phyloP scores from a whole-genome alignment of 2,113 vertebrate species.

The Bungarus multicinctus region DNA sequence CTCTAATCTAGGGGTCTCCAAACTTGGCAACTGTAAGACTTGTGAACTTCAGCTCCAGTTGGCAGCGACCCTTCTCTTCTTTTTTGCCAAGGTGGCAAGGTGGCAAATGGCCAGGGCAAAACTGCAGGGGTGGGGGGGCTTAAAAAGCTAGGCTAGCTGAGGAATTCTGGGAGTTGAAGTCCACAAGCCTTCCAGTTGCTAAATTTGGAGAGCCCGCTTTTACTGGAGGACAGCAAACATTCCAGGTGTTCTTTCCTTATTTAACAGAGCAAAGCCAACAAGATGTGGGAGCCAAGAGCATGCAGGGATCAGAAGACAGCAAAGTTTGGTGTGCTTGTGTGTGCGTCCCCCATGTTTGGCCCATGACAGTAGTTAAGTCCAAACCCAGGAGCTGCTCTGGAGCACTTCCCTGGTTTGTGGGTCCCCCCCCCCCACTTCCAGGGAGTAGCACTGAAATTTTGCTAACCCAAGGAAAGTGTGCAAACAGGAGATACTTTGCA shows the following conservation, averaged over 20 bases:
- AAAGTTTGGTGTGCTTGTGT: rapidly evolving
- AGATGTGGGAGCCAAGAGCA: not conserved
- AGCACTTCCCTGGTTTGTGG: not conserved
- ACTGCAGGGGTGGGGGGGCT: not conserved
- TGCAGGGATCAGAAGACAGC: not conserved
- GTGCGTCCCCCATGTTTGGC: too few relatives aligned
- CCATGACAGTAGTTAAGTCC: not conserved
- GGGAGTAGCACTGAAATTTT: not conserved
- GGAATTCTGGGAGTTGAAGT: too few relatives aligned
- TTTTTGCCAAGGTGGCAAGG: too few relatives aligned
- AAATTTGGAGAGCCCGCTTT: not conserved
- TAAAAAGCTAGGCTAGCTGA: not conserved
- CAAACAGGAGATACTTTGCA: not conserved
- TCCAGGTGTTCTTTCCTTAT: not conserved
- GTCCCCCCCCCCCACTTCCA: rapidly evolving
- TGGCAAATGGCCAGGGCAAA: not conserved
- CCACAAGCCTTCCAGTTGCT: too few relatives aligned
- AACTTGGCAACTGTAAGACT: not conserved
- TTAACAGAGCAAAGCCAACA: not conserved
- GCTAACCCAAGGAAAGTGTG: not conserved
- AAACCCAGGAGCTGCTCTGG: not conserved
- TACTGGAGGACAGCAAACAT: not conserved
- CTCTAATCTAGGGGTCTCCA: not conserved
- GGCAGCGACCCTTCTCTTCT: not conserved
- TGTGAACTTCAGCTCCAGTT: not conserved